These are phyloP conservation scores for Chiloscyllium plagiosum DNA, from an alignment of 2,113 vertebrate species.

Conservation along the genomic window DNA sequence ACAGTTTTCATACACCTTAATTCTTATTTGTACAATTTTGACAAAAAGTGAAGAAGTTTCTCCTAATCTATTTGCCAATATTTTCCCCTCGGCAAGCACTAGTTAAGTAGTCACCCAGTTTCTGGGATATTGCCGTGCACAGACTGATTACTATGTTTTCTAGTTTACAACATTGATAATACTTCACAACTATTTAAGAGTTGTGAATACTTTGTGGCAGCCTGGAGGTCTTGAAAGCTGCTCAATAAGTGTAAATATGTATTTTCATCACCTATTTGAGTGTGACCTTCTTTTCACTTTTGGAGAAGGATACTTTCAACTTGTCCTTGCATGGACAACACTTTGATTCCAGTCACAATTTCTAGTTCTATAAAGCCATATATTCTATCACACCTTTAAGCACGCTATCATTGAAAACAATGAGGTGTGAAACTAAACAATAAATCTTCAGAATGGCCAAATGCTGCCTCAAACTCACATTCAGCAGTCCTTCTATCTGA, in stretches of 20 bases:
- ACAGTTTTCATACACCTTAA: too few relatives aligned
- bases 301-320: background rate
- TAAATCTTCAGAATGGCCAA: conserved; percentile 31
- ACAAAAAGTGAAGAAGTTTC: too few relatives aligned
- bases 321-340: background rate
- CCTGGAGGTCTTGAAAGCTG: background rate
- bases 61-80: background rate
- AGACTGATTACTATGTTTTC: background rate
- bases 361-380: background rate
- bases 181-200: background rate
- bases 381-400: conserved; percentile 7
- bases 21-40: too few relatives aligned
- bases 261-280: background rate
- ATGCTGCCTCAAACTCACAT: background rate
- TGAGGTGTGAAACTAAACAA: conserved; percentile 27
- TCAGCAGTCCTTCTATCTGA: background rate
- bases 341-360: background rate
- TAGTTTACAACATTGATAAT: background rate
- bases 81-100: background rate
- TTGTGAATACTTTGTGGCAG: background rate
- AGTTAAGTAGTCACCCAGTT: background rate
- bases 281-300: background rate
- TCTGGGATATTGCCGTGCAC: background rate
- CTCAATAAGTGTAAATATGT: background rate
- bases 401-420: conserved; percentile 24